Base-by-base conservation (phyloP, 2,113 vertebrate species). In the Albula goreensis region DNA sequence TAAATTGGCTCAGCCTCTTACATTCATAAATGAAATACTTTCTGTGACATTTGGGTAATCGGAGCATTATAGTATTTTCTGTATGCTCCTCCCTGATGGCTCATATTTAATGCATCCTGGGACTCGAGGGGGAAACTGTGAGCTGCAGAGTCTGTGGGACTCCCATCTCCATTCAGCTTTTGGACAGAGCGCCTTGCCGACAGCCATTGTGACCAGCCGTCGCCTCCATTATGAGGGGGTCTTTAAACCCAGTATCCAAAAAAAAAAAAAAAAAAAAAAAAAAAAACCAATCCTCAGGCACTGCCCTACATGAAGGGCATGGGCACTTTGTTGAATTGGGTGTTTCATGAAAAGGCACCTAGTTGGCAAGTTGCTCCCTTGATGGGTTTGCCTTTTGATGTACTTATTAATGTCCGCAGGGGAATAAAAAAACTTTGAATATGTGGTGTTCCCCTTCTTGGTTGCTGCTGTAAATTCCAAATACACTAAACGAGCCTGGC, bases 91-190 rank as follows among this genome's bases (percentile, higher is more conserved):
- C 85, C 80, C 86, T 80, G 77, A 51, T 48, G 50, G 51, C 82
- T 87, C 86, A 87, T 87, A 83, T 84, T 87, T 87, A 87, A 87
- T 84, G 77, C 82, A 87, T 87, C 41, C 12, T 50, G 10, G 78
- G 70, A 83, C 70, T 74, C 19, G 49, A 66, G 60, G 60, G 81
- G n/a, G 17, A 10, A 13, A 19, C 50, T 82, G 80, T 7, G 19
- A 82, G 80, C 50, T 13, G 17, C 57, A 22, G 57, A 17, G 60
- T 90, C 84, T 85, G 79, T 80, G 85, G 86, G 56, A 57, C 86
- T 83, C 52, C 84, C 25, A 41, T 86, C 50, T n/a, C 12, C 41
- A 25, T 57, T 66, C 56, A 63, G 19, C 31, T 5, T 41, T 83
- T 83, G 82, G 82, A 83, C 80, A n/a, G 80, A 22, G 51, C 51